Percentiles rank a stretch among this genome's conserved stretches.
Evolutionary conservation across 2,113 vertebrate species (phyloP).

Genomic region (Sturnira hondurensis): DNA sequence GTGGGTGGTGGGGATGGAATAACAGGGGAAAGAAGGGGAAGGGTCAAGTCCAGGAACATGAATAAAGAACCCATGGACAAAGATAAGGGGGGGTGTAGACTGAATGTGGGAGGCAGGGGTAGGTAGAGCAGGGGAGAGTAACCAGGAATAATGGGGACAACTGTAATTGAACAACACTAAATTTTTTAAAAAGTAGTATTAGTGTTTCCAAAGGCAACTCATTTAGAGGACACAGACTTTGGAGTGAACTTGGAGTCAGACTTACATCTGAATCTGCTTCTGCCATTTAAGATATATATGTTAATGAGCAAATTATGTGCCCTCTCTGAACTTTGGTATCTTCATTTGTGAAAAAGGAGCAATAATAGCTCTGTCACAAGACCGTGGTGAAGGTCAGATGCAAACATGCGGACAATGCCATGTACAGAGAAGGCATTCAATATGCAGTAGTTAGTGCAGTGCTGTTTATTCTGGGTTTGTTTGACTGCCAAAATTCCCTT

Average conservation of each 20-base stretch:
- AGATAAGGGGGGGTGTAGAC: no score
- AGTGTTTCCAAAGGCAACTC: background rate
- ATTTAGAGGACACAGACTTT: background rate
- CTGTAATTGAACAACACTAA: background rate
- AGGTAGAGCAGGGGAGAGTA: no score
- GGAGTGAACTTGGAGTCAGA: background rate
- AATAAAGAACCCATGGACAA: no score
- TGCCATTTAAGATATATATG: background rate
- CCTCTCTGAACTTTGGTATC: background rate
- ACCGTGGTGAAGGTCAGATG: background rate
- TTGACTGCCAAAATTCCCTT: background rate
- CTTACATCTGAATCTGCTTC: background rate
- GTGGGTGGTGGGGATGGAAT: no score
- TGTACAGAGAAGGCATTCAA: background rate
- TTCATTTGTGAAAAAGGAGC: slow-evolving; percentile 1
- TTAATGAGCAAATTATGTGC: background rate
- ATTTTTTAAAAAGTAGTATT: background rate
- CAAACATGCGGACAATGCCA: background rate
- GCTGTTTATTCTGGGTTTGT: background rate
- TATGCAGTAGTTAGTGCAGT: background rate
- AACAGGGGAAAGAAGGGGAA: no score
- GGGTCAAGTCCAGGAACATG: no score
- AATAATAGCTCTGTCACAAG: background rate
- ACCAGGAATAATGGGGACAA: no score
- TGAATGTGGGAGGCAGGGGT: no score